These are phyloP conservation scores for Umimayanthus chanpuru DNA, from an alignment of 92 coral and sea anemone genomes.

Conservation along the genomic window DNA sequence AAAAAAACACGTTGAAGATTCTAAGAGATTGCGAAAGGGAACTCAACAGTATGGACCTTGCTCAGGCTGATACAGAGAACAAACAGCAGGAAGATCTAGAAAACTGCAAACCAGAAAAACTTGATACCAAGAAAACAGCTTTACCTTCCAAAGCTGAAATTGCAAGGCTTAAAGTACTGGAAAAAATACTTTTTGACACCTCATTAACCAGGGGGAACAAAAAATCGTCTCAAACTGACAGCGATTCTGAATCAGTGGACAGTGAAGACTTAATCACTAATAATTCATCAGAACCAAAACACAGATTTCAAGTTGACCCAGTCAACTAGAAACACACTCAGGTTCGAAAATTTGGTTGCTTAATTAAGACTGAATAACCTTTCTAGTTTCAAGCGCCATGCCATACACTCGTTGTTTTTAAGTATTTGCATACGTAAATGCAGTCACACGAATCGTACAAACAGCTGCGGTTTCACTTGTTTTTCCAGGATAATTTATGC, in stretches of 20 bases:
- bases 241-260: not conserved
- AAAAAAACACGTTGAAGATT: slow-evolving; percentile 27
- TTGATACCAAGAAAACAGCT: not conserved
- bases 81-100: not conserved
- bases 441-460: not conserved
- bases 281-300: not conserved
- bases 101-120: not conserved
- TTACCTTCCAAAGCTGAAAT: slow-evolving; percentile 40
- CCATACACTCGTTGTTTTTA: not conserved
- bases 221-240: not conserved
- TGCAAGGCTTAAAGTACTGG: slow-evolving; percentile 26
- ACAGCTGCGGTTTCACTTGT: not conserved
- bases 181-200: slow-evolving; percentile 21
- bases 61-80: not conserved
- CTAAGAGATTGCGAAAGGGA: slow-evolving; percentile 26
- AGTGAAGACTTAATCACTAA: not conserved
- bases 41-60: not conserved
- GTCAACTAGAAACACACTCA: not conserved
- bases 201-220: slow-evolving; percentile 11
- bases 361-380: not conserved
- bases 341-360: not conserved
- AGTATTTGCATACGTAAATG: slow-evolving; percentile 28
- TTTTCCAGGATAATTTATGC: not conserved
- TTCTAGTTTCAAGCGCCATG: not conserved
- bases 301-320: slow-evolving; percentile 20